phyloP scores from a whole-genome alignment of 2,113 vertebrate genomes.

The Etheostoma spectabile region DNA sequence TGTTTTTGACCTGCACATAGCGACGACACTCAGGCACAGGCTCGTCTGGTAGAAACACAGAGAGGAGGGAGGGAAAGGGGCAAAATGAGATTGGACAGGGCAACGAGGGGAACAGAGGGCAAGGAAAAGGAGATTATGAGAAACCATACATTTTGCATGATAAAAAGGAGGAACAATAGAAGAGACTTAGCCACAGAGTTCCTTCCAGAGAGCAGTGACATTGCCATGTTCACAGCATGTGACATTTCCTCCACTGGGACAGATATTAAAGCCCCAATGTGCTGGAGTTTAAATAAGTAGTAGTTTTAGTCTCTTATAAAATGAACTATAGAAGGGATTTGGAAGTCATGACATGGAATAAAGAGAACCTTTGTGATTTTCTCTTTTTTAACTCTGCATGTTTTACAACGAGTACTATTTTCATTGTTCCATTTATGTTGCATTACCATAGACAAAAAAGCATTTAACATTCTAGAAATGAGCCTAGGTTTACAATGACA shows the following conservation, averaged over 20 bases:
- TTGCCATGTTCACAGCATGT: slow-evolving; percentile 37
- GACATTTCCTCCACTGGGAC: slow-evolving; percentile 60
- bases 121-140: not conserved
- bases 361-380: no score
- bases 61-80: not conserved
- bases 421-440: not conserved
- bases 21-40: slow-evolving; percentile 79
- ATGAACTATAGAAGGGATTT: slow-evolving; percentile 23
- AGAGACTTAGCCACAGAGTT: slow-evolving; percentile 10
- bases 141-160: not conserved
- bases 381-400: not conserved
- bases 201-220: slow-evolving; percentile 52
- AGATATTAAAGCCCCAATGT: slow-evolving; percentile 54
- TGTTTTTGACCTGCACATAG: slow-evolving; percentile 87
- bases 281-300: slow-evolving; percentile 44
- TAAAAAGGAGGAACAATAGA: not conserved
- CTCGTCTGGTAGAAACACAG: slow-evolving; percentile 74
- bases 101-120: not conserved
- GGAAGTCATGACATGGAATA: slow-evolving; percentile 1
- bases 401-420: not conserved
- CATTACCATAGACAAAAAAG: not conserved
- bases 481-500: not conserved
- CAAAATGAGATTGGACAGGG: slow-evolving; percentile 49
- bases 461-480: not conserved
- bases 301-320: slow-evolving; percentile 19